Conservation (phyloP, 2,797 vertebrate genomes). For the Macropus fuliginosus region DNA sequence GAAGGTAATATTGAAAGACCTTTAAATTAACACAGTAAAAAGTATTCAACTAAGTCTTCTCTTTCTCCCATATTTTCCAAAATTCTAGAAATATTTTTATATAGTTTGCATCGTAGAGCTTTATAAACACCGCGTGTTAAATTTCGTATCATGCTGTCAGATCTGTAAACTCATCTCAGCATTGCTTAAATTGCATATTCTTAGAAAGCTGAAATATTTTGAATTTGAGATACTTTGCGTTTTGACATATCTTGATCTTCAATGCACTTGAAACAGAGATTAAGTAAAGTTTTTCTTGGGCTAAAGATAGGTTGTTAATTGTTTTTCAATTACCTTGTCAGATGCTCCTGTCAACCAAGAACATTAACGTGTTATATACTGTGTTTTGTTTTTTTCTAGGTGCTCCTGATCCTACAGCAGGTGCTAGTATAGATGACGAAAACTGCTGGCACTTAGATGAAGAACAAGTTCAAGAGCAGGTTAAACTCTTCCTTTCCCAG, state of each 20-base stretch:
- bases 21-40: conserved; percentile 58
- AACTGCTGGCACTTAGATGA: conserved; percentile 99
- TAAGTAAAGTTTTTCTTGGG: conserved; percentile 49
- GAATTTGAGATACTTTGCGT: conserved; percentile 33
- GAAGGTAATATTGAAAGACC: conserved; percentile 51
- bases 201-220: conserved; percentile 39
- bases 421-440: conserved; percentile 97
- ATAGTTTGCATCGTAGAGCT: conserved; percentile 31
- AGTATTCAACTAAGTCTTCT: conserved; percentile 45
- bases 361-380: conserved; percentile 50
- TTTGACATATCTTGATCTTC: conserved; percentile 35
- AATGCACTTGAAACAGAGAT: conserved; percentile 30
- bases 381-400: conserved; percentile 85
- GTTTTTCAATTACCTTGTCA: conserved; percentile 52
- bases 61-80: conserved; percentile 52
- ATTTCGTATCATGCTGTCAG: conserved; percentile 57
- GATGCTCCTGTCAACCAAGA: conserved; percentile 26
- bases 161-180: conserved; percentile 13
- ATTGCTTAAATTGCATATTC: conserved; percentile 26
- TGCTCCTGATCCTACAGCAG: conserved; percentile 96
- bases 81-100: conserved; percentile 59
- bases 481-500: conserved; percentile 97
- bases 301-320: conserved; percentile 56
- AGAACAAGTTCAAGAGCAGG: conserved; percentile 98
- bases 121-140: conserved; percentile 41